phyloP scores from a whole-genome alignment of 2,797 vertebrate species.

The Xenentodon cancila region DNA sequence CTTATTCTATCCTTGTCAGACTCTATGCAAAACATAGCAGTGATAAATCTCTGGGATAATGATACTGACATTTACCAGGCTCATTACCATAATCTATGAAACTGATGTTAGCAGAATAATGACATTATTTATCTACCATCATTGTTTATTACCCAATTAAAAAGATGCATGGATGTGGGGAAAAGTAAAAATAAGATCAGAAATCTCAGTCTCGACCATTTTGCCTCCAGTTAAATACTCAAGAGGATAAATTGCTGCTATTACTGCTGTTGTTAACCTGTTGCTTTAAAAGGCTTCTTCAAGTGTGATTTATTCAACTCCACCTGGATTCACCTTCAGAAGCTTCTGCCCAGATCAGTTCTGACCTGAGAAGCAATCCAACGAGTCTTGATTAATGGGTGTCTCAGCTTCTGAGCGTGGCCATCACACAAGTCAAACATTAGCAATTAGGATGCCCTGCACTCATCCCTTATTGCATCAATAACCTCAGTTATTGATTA shows the following conservation, averaged over 20 bases:
- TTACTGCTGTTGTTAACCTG: constrained; percentile 42
- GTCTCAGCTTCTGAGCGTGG: constrained; percentile 47
- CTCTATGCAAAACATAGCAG: constrained; percentile 6
- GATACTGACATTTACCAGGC: constrained; percentile 34
- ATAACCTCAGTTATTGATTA: constrained; percentile 58
- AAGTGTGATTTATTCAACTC: constrained; percentile 61
- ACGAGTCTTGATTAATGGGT: constrained; percentile 74
- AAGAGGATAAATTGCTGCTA: constrained; percentile 14
- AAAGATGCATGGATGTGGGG: not conserved
- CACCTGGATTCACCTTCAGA: constrained; percentile 56
- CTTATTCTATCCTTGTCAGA: constrained; percentile 10
- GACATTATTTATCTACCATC: not conserved
- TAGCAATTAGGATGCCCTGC: constrained; percentile 61
- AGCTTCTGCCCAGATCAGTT: constrained; percentile 52
- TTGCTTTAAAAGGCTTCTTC: constrained; percentile 55
- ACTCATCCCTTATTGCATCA: constrained; percentile 61
- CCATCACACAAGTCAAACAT: constrained; percentile 61
- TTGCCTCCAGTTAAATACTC: constrained; percentile 11
- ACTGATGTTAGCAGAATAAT: constrained; percentile 11
- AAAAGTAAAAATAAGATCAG: constrained; percentile 11
- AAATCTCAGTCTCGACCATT: constrained; percentile 8
- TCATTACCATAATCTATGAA: constrained; percentile 23
- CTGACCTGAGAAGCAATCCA: constrained; percentile 66
- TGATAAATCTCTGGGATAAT: constrained; percentile 32
- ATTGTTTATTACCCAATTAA: constrained; percentile 7